Percentiles rank a stretch among this genome's conserved stretches.
phyloP scores from a whole-genome alignment of 2,888 invertebrate species.

The Terebella lapidaria region DNA sequence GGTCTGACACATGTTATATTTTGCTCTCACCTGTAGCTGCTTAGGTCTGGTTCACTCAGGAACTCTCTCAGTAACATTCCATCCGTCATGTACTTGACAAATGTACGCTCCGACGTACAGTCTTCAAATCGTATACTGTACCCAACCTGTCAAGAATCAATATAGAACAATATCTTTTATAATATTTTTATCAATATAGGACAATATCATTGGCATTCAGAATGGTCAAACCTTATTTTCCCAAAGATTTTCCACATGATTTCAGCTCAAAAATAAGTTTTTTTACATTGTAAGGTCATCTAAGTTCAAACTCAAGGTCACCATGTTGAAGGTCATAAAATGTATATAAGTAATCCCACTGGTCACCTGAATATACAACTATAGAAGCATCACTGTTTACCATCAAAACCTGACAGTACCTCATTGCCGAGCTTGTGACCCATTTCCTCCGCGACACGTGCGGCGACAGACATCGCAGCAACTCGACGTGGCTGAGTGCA shows the following conservation, averaged over 20 bases:
- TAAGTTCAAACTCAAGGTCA: no score
- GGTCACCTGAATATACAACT: background rate
- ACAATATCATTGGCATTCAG: no score
- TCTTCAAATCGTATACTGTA: conserved; percentile 94
- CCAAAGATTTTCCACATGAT: no score
- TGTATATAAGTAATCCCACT: no score
- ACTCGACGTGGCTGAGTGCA: conserved; percentile 97
- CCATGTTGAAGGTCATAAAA: no score
- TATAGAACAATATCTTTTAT: no score
- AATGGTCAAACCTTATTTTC: no score
- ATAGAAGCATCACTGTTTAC: background rate
- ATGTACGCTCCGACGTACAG: conserved; percentile 93
- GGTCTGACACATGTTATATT: no score
- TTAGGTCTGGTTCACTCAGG: conserved; percentile 91
- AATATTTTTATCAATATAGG: no score
- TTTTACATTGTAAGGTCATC: no score
- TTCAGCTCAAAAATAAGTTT: no score
- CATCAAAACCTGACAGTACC: no score
- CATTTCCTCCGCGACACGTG: conserved; percentile 97
- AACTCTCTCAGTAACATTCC: conserved; percentile 96
- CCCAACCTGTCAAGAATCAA: conserved; percentile 58
- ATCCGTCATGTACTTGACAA: conserved; percentile 99
- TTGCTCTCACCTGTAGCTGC: conserved; percentile 72
- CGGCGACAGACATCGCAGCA: conserved; percentile 99
- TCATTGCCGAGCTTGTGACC: conserved; percentile 79